phyloP scores from a whole-genome alignment of 2,113 vertebrate species.

The Sakesphorus luctuosus region DNA sequence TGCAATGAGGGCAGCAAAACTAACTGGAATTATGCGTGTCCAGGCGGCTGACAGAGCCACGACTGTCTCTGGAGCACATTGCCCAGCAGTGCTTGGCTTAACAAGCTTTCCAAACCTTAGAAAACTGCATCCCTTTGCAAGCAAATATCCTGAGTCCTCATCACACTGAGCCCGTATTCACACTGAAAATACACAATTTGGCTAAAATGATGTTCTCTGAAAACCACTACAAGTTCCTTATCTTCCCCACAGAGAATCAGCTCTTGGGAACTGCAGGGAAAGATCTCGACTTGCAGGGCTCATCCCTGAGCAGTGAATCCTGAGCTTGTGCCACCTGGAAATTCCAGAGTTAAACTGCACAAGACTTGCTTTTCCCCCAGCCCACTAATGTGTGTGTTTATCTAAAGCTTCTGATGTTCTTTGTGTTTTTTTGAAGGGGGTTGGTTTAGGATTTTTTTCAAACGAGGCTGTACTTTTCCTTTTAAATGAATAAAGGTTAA shows the following conservation, averaged over 20 bases:
- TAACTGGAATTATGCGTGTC: not conserved
- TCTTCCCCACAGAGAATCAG: not conserved
- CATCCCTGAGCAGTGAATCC: not conserved
- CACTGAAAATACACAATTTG: not conserved
- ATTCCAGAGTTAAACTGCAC: not conserved
- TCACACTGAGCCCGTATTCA: not conserved
- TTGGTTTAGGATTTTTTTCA: not conserved
- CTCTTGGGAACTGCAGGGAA: not conserved
- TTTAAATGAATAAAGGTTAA: not conserved
- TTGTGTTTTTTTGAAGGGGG: not conserved
- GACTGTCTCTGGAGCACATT: too few species aligned
- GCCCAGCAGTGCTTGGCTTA: not conserved
- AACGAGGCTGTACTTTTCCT: not conserved
- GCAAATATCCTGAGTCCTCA: rapidly evolving
- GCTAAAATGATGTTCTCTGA: rapidly evolving
- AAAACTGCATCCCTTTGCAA: not conserved
- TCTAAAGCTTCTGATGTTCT: not conserved
- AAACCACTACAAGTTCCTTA: rapidly evolving
- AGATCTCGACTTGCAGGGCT: not conserved
- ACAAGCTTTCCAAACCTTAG: not conserved
- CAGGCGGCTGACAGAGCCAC: not conserved
- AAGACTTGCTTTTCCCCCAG: not conserved
- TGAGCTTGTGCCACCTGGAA: not conserved
- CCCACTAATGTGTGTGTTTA: not conserved
- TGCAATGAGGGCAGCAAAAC: not conserved